phyloP scores from a whole-genome alignment of 92 coral and sea anemone genomes.

The Porites lobata region DNA sequence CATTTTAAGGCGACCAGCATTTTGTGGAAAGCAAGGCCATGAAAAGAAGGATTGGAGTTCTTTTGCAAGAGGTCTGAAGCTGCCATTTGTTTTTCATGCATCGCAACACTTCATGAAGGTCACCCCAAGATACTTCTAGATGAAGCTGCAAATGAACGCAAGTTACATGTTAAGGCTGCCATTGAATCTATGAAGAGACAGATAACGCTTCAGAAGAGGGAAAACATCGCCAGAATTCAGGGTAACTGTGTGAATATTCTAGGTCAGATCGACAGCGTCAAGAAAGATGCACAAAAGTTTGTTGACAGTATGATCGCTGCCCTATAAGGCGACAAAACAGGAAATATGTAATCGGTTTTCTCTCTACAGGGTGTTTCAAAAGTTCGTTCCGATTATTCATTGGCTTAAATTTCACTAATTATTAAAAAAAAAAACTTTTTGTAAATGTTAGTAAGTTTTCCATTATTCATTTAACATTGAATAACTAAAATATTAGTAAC shows the following conservation, averaged over 20 bases:
- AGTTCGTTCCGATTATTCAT: too few species aligned
- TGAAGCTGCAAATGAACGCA: background rate
- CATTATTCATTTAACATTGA: too few species aligned
- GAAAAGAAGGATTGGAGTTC: background rate
- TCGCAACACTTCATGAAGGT: background rate
- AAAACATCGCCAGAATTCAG: background rate
- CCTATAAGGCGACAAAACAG: background rate
- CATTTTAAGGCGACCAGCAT: background rate
- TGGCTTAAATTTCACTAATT: too few species aligned
- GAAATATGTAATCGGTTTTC: too few species aligned
- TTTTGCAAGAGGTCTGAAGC: background rate
- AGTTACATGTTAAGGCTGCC: background rate
- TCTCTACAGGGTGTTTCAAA: too few species aligned
- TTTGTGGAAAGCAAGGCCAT: background rate
- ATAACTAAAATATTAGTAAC: too few species aligned
- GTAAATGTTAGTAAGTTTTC: too few species aligned
- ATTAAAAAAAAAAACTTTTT: too few species aligned
- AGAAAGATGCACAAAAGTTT: too few species aligned
- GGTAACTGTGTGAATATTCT: background rate
- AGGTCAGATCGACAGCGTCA: background rate
- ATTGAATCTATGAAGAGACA: background rate
- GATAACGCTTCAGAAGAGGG: background rate
- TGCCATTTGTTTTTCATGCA: background rate
- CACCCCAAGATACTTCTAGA: background rate
- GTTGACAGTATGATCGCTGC: background rate